Conservation (phyloP, 2,888 invertebrate species). For the Polymixis flavicincta region DNA sequence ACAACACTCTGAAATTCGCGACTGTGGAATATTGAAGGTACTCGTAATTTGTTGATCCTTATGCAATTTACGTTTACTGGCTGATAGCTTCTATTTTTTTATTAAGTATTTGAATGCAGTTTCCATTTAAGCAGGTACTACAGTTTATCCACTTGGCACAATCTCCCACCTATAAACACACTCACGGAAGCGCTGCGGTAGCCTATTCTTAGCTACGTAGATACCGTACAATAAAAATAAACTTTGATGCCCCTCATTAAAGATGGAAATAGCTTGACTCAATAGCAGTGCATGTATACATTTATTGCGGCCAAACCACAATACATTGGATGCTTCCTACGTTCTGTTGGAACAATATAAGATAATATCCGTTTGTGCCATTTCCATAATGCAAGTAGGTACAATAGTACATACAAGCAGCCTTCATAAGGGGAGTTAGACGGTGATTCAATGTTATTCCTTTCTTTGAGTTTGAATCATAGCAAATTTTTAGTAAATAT, state of each 20-base stretch:
- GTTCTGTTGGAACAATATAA: constrained; percentile 52
- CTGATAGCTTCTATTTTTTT: neutral
- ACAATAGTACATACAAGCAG: constrained; percentile 9
- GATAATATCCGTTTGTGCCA: constrained; percentile 60
- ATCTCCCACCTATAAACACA: constrained; percentile 1
- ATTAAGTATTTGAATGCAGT: neutral
- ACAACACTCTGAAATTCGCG: neutral
- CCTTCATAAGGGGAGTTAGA: neutral
- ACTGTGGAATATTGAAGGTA: neutral
- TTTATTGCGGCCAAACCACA: constrained; percentile 45
- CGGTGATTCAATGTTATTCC: neutral
- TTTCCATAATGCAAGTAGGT: constrained; percentile 32
- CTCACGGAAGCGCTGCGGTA: constrained; percentile 4
- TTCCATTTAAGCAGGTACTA: neutral
- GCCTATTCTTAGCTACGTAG: constrained; percentile 9
- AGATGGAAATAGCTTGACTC: constrained; percentile 12
- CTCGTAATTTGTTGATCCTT: neutral
- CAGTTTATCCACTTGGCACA: constrained; percentile 7
- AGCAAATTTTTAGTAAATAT: neutral
- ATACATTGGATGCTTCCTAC: constrained; percentile 52
- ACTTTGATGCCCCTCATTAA: constrained; percentile 7
- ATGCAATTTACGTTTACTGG: neutral
- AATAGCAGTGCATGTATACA: constrained; percentile 16
- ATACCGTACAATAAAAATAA: constrained; percentile 18
- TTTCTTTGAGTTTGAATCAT: neutral